Percentiles rank a stretch among this genome's conserved stretches.
These are phyloP conservation scores for Ceratina calcarata DNA, from an alignment of 1,140 invertebrate species.

Conservation along the genomic window DNA sequence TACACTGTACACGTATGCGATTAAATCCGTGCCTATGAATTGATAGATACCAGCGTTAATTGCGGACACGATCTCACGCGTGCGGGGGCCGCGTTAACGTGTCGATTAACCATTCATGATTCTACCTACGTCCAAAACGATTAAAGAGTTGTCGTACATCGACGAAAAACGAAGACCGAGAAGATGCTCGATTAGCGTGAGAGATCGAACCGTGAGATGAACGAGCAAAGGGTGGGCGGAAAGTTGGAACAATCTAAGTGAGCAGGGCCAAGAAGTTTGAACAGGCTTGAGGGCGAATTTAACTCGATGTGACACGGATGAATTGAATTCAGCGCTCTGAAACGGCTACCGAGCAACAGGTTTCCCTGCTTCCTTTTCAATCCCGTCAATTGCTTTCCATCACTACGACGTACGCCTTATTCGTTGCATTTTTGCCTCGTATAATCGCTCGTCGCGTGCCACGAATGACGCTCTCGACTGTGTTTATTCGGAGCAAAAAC, in stretches of 20 bases:
- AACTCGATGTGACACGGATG: neutral
- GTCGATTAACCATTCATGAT: neutral
- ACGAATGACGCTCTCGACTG: neutral
- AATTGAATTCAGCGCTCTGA: constrained; percentile 12
- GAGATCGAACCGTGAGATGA: too few relatives aligned
- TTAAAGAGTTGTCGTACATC: too few relatives aligned
- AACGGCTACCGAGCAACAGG: constrained; percentile 26
- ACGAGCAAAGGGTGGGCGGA: too few relatives aligned
- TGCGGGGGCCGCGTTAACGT: neutral
- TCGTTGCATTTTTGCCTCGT: neutral
- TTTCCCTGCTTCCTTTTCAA: neutral
- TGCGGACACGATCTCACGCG: neutral
- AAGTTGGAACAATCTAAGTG: too few relatives aligned
- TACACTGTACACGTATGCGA: constrained; percentile 8
- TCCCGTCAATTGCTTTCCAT: neutral
- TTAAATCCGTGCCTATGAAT: constrained; percentile 36
- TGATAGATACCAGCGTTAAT: constrained; percentile 36
- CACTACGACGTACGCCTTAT: neutral
- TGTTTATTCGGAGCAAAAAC: too few relatives aligned
- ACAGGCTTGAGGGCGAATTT: neutral
- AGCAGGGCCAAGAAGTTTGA: neutral
- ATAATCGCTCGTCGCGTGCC: neutral
- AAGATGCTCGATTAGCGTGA: too few relatives aligned
- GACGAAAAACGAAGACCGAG: too few relatives aligned
- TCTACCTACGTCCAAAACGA: too few relatives aligned